A percentile compares a stretch with the other conserved stretches of the same genome.
Evolutionary conservation across 2,888 invertebrate genomes (phyloP).

Genomic region (Glomeris marginata): DNA sequence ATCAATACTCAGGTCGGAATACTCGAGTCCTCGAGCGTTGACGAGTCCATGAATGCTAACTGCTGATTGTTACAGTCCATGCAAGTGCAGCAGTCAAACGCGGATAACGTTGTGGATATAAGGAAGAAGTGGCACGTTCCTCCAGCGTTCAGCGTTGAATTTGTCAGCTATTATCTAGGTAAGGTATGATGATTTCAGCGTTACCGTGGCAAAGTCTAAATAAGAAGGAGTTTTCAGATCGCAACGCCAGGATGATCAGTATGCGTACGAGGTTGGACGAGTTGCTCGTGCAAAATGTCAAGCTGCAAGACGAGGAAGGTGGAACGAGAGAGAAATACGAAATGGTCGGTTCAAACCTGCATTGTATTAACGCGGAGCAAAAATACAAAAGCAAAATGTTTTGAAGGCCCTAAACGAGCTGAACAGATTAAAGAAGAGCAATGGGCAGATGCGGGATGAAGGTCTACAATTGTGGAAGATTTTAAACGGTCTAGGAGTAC

Average conservation of each 20-base stretch:
- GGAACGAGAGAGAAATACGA: conserved; percentile 60
- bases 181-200: conserved; percentile 7
- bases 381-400: too few species aligned
- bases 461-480: conserved; percentile 27
- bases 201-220: background rate
- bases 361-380: too few species aligned
- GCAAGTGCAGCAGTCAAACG: conserved; percentile 69
- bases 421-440: conserved; percentile 20
- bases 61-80: conserved; percentile 36
- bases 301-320: conserved; percentile 61
- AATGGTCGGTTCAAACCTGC: conserved; percentile 36
- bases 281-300: conserved; percentile 54
- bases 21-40: background rate
- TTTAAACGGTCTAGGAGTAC: conserved; percentile 23
- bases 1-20: conserved; percentile 46
- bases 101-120: conserved; percentile 65
- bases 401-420: conserved; percentile 15
- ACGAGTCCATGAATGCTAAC: conserved; percentile 9
- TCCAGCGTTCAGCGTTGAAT: conserved; percentile 86
- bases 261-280: conserved; percentile 62
- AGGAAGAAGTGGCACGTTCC: conserved; percentile 88
- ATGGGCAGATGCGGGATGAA: conserved; percentile 21
- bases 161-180: conserved; percentile 74
- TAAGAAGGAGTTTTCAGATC: too few species aligned
- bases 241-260: conserved; percentile 63